Conservation (phyloP, 2,113 vertebrate genomes). For the Sander vitreus region DNA sequence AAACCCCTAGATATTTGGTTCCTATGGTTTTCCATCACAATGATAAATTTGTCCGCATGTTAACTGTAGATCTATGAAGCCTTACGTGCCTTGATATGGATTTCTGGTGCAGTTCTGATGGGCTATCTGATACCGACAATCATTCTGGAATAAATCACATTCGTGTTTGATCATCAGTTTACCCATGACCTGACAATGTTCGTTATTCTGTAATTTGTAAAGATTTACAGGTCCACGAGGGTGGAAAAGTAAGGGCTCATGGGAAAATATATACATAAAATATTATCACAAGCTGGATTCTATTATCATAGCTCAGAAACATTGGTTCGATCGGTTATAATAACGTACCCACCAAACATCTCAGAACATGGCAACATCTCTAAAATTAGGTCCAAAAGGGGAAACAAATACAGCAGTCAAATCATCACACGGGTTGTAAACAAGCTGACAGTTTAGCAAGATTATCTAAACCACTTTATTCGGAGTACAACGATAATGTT, state of each 20-base stretch:
- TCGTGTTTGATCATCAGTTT: background rate
- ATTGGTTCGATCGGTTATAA: background rate
- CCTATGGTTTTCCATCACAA: background rate
- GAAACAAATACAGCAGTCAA: background rate
- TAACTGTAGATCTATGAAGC: background rate
- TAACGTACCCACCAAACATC: background rate
- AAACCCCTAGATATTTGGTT: background rate
- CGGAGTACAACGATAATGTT: too few relatives aligned
- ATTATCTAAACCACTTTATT: too few relatives aligned
- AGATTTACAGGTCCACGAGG: background rate
- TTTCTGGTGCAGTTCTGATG: background rate
- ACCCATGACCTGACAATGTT: background rate
- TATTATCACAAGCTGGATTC: background rate
- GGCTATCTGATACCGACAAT: background rate
- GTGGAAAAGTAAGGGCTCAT: background rate
- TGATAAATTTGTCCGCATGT: background rate
- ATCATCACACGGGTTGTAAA: too few relatives aligned
- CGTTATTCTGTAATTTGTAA: background rate
- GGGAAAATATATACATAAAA: too few relatives aligned
- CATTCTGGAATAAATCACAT: background rate
- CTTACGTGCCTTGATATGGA: background rate
- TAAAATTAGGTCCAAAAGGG: background rate
- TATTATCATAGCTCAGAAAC: background rate
- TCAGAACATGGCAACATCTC: background rate
- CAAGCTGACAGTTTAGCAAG: too few relatives aligned